Percentiles rank a stretch among this genome's conserved stretches.
Evolutionary conservation across 2,888 invertebrate species (phyloP).

Genomic region (Ptychoptera contaminata): DNA sequence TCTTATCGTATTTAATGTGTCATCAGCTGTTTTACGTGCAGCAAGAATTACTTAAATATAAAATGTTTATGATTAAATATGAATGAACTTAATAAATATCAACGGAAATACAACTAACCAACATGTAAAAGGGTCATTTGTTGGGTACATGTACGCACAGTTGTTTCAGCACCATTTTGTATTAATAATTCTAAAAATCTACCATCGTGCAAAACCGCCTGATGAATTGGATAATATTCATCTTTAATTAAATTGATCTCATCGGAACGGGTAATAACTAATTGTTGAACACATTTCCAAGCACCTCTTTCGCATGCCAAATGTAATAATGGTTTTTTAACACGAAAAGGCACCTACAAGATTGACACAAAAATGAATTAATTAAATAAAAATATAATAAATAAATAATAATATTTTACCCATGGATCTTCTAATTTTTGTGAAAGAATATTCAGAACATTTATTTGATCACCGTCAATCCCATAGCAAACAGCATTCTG

Average conservation of each 20-base stretch:
- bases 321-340: constrained; percentile 45
- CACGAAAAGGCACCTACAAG: constrained; percentile 33
- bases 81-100: background rate
- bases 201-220: constrained; percentile 54
- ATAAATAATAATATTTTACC: constrained; percentile 23
- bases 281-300: constrained; percentile 52
- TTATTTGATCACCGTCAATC: constrained; percentile 56
- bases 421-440: constrained; percentile 55
- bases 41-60: constrained; percentile 40
- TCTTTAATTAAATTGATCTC: constrained; percentile 56
- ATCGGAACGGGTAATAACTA: constrained; percentile 46
- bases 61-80: background rate
- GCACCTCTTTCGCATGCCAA: constrained; percentile 55
- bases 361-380: background rate
- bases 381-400: no score
- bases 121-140: constrained; percentile 55
- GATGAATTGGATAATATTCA: constrained; percentile 65
- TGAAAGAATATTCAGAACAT: constrained; percentile 45
- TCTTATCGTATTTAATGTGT: constrained; percentile 50
- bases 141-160: constrained; percentile 50
- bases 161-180: constrained; percentile 52
- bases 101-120: constrained; percentile 30
- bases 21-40: constrained; percentile 52
- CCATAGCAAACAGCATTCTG: constrained; percentile 57
- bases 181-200: constrained; percentile 49